Percentiles rank a stretch among this genome's conserved stretches.
Conservation (phyloP, 2,113 vertebrate genomes). For the Lichenostomus cassidix region DNA sequence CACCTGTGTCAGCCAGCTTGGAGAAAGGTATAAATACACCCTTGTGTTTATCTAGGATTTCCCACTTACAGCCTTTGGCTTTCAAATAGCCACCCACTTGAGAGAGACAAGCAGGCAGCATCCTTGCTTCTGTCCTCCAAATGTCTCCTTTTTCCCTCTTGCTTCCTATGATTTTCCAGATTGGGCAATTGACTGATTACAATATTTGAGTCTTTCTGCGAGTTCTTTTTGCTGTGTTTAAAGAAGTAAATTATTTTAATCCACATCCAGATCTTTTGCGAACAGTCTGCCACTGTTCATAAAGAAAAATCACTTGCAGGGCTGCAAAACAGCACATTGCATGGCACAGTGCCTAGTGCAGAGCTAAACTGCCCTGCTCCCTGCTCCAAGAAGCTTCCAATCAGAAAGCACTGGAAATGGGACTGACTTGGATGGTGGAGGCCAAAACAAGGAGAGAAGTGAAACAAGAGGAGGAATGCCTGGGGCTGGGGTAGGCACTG, state of each 20-base stretch:
- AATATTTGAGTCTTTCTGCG: neutral
- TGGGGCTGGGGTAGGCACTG: neutral
- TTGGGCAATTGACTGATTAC: neutral
- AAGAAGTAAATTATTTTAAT: neutral
- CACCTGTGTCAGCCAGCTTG: conserved; percentile 38
- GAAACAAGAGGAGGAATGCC: neutral
- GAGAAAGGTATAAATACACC: conserved; percentile 30
- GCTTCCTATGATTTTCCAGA: neutral
- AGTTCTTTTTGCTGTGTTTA: neutral
- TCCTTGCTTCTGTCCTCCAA: neutral
- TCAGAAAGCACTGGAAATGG: neutral
- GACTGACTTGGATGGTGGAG: neutral
- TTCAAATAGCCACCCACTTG: neutral
- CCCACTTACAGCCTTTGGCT: neutral
- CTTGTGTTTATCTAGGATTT: conserved; percentile 34
- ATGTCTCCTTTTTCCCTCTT: neutral
- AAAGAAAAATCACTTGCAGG: neutral
- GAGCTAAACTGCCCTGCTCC: neutral
- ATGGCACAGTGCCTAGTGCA: neutral
- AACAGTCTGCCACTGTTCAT: neutral
- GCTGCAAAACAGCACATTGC: neutral
- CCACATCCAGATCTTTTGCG: neutral
- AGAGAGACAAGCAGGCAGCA: neutral
- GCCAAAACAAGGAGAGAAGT: neutral
- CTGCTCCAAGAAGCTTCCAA: neutral